These are phyloP conservation scores for Acanthornis magna DNA, from an alignment of 2,797 vertebrate genomes.

Conservation along the genomic window DNA sequence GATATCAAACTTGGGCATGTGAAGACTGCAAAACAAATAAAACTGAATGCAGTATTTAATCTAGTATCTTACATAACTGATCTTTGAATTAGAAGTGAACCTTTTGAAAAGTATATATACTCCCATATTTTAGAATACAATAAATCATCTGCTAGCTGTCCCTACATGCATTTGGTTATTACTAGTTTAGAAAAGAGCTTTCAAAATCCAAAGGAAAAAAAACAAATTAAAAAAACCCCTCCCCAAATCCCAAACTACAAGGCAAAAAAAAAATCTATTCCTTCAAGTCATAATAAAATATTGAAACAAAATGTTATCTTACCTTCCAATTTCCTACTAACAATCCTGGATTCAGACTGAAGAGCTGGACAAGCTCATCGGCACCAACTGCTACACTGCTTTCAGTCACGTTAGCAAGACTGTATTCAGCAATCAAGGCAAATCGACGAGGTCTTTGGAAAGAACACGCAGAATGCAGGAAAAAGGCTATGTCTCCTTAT, in stretches of 20 bases:
- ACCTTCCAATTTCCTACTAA: conserved; percentile 89
- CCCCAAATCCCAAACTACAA: not conserved
- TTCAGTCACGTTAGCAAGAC: conserved; percentile 65
- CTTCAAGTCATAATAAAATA: not conserved
- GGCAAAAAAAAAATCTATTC: not conserved
- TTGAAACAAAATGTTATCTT: conserved; percentile 8
- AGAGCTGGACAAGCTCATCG: conserved; percentile 79
- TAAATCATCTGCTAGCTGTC: not conserved
- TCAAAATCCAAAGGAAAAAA: not conserved
- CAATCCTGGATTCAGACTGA: conserved; percentile 77
- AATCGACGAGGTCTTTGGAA: conserved; percentile 74
- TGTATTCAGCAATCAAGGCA: conserved; percentile 81
- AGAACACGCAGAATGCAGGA: not conserved
- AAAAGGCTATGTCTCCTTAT: not conserved
- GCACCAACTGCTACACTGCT: conserved; percentile 65
- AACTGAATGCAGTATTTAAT: not conserved
- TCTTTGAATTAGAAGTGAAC: not conserved
- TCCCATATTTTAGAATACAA: not conserved
- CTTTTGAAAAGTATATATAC: not conserved
- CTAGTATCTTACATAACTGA: not conserved
- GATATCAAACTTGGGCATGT: not conserved
- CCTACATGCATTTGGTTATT: not conserved
- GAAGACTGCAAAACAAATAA: not conserved
- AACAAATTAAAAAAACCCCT: not conserved
- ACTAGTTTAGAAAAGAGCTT: not conserved